Evolutionary conservation across 2,113 vertebrate species (phyloP).

Genomic region (Apus apus): DNA sequence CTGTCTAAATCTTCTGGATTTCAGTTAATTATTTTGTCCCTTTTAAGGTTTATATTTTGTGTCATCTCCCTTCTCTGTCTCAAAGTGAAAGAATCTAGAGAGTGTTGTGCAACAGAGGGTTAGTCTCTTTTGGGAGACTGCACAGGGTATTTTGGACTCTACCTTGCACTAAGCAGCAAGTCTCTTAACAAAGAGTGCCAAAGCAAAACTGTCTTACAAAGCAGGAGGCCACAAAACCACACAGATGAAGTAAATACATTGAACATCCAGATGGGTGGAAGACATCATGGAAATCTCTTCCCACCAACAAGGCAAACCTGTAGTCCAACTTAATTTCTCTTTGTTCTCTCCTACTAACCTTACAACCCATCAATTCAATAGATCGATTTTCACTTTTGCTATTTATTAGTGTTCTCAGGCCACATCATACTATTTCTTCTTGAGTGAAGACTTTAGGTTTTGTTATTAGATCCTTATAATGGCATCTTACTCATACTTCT

Average conservation of each 20-base stretch:
- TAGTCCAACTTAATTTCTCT: background rate
- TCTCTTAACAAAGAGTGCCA: background rate
- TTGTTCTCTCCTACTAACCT: background rate
- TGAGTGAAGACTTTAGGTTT: background rate
- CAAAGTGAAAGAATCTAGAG: background rate
- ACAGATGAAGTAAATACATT: background rate
- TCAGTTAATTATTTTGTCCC: background rate
- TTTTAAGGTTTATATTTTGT: background rate
- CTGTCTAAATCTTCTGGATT: background rate
- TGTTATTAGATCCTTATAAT: background rate
- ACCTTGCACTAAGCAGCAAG: background rate
- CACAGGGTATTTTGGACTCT: background rate
- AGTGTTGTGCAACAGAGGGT: background rate
- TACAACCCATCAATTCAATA: background rate
- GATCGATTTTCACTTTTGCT: background rate
- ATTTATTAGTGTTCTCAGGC: background rate
- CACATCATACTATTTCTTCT: background rate
- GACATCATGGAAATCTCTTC: background rate
- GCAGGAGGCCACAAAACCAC: background rate
- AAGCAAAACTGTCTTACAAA: background rate
- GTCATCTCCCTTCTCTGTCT: background rate
- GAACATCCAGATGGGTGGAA: background rate
- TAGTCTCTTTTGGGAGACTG: background rate
- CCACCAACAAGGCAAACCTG: background rate
- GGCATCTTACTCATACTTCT: background rate